Conservation (phyloP, 2,888 invertebrate species). For the Danaus chrysippus region DNA sequence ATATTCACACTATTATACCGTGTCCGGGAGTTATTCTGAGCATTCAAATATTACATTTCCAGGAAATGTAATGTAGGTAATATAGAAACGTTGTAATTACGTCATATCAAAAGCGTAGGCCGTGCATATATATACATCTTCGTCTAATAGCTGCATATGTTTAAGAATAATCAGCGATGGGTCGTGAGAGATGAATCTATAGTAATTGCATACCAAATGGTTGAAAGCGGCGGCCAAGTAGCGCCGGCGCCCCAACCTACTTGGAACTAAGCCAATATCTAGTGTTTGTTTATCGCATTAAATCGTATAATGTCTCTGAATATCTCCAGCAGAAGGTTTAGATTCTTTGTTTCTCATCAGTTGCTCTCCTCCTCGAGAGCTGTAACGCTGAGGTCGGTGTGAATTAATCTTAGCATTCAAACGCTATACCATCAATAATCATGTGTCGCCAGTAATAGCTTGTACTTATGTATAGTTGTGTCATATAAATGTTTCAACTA, state of each 20-base stretch:
- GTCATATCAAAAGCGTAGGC: neutral
- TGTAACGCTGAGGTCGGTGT: too few relatives aligned
- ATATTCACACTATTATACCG: too few relatives aligned
- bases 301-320: constrained; percentile 52
- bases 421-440: too few relatives aligned
- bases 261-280: constrained; percentile 64
- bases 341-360: constrained; percentile 8
- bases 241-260: constrained; percentile 67
- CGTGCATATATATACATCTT: neutral
- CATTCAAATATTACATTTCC: too few relatives aligned
- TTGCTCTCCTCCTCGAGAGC: neutral
- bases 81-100: too few relatives aligned
- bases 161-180: constrained; percentile 26
- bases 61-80: too few relatives aligned
- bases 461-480: neutral
- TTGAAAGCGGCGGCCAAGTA: constrained; percentile 41
- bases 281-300: constrained; percentile 73
- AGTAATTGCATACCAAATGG: constrained; percentile 45
- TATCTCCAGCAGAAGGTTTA: constrained; percentile 36
- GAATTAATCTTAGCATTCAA: too few relatives aligned
- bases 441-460: too few relatives aligned
- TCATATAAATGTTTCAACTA: constrained; percentile 21
- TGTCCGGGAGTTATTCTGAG: too few relatives aligned
- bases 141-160: constrained; percentile 11
- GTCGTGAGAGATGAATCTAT: constrained; percentile 30